Evolutionary conservation across 2,113 vertebrate species (phyloP), one percentile per base, ranked within the genome.

Genomic region (Pogonocichla stellata): DNA sequence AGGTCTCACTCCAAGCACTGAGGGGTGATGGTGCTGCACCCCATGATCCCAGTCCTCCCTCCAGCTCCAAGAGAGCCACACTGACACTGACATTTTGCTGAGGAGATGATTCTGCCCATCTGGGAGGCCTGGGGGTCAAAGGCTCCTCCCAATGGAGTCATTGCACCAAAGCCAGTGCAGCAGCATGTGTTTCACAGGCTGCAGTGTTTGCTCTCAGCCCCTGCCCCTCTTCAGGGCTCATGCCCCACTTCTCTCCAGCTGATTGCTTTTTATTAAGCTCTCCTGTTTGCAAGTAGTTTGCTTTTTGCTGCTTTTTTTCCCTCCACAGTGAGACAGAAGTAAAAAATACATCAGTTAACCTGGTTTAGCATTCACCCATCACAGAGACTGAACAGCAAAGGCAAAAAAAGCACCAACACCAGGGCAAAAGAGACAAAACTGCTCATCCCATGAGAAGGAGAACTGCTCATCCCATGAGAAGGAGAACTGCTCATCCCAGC

Each of bases 71-170:
- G 47, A 48, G 16, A 61, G 17, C 8, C 53, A 31, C 79, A 8
- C 15, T 5, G 3, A 36, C 29, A 57, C 10, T 2, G 1, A 1
- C 29, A 4, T 0, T 38, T 40, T 23, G 13, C 78, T 34, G 5
- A 36, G 29, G 43, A 72, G 33, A 25, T 8, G 2, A 3, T 29
- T 20, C n/a, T 19, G 38, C 61, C n/a, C 36, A 6, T 4, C 50
- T 1, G 0, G 15, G 23, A 25, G 8, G 5, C 19, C 1, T 10
- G 31, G 0, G 33, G 29, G 18, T 10, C n/a, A 57, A 60, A 48
- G 42, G 6, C 51, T 29, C 4, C 36, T 6, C 56, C 26, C 7
- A 1, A 0, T 4, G n/a, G 8, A n/a, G 26, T 4, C 6, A 3
- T 43, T 50, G 56, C 74, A 14, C 36, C 36, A 70, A 42, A 73